Percentiles rank a stretch among this genome's conserved stretches.
Conservation (phyloP, 2,888 invertebrate species). For the Nephrotoma appendiculata region DNA sequence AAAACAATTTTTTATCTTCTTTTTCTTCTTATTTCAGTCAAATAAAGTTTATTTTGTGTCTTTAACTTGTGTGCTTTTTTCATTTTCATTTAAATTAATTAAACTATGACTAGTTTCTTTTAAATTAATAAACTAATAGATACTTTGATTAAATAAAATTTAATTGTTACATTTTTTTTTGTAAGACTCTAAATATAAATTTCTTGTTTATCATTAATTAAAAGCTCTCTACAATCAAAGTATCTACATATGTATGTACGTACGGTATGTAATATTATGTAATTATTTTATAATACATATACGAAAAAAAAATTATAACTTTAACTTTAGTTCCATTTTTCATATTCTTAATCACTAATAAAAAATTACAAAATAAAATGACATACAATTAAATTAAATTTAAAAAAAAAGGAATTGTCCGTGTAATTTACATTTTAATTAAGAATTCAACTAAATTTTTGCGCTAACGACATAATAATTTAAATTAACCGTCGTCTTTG, state of each 20-base stretch:
- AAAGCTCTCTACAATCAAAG: not conserved
- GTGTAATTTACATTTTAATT: not conserved
- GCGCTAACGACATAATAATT: not conserved
- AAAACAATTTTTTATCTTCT: not conserved
- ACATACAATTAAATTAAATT: not conserved
- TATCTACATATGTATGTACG: not conserved
- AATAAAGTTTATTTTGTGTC: not conserved
- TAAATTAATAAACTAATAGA: not conserved
- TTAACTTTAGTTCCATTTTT: not conserved
- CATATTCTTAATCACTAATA: not conserved
- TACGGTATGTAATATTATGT: not conserved
- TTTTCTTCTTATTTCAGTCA: not conserved
- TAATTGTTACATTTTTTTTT: not conserved
- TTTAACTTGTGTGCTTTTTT: not conserved
- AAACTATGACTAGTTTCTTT: not conserved
- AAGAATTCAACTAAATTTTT: not conserved
- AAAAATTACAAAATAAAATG: not conserved
- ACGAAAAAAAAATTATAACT: not conserved
- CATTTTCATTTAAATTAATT: not conserved
- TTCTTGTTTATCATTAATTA: not conserved
- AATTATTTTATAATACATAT: not conserved
- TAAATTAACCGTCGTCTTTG: constrained; percentile 25
- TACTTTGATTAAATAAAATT: not conserved
- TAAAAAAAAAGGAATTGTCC: not conserved
- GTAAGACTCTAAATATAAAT: not conserved